These are phyloP conservation scores for Cetonia aurata DNA, from an alignment of 2,888 invertebrate genomes.

Conservation along the genomic window DNA sequence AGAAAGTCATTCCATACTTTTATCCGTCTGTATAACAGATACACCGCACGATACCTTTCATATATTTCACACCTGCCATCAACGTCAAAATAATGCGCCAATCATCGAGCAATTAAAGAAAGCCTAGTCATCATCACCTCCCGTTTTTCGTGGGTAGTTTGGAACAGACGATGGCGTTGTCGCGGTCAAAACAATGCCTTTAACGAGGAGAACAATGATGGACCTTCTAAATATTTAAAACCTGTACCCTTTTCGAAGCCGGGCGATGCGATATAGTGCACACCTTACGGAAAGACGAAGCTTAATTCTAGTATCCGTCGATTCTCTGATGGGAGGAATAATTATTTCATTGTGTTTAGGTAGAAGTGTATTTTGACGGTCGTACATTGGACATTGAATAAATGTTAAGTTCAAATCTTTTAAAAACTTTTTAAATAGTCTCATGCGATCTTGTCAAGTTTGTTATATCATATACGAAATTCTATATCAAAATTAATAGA, in stretches of 20 bases:
- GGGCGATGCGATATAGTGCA: background rate
- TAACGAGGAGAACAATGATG: slow-evolving; percentile 46
- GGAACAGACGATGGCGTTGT: slow-evolving; percentile 38
- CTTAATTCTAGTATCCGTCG: slow-evolving; percentile 2
- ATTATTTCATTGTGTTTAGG: background rate
- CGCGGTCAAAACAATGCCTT: slow-evolving; percentile 44
- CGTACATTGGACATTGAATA: too few relatives aligned
- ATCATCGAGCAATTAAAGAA: slow-evolving; percentile 54
- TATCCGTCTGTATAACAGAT: background rate
- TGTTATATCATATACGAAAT: too few relatives aligned
- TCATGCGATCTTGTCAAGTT: too few relatives aligned
- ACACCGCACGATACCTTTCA: background rate
- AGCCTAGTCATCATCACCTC: slow-evolving; percentile 49
- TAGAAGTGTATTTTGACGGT: too few relatives aligned
- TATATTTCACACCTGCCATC: slow-evolving; percentile 52
- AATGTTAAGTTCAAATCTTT: too few relatives aligned
- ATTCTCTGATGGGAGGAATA: slow-evolving; percentile 28
- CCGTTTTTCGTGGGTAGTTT: slow-evolving; percentile 41
- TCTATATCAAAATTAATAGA: background rate
- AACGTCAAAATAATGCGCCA: slow-evolving; percentile 49
- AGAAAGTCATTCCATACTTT: background rate
- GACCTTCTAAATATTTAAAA: slow-evolving; percentile 44
- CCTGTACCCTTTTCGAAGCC: slow-evolving; percentile 14
- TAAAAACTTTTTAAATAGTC: too few relatives aligned
- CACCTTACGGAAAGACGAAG: background rate